Base-by-base conservation (phyloP, 1,140 invertebrate genomes). In the Neodiprion virginianus region DNA sequence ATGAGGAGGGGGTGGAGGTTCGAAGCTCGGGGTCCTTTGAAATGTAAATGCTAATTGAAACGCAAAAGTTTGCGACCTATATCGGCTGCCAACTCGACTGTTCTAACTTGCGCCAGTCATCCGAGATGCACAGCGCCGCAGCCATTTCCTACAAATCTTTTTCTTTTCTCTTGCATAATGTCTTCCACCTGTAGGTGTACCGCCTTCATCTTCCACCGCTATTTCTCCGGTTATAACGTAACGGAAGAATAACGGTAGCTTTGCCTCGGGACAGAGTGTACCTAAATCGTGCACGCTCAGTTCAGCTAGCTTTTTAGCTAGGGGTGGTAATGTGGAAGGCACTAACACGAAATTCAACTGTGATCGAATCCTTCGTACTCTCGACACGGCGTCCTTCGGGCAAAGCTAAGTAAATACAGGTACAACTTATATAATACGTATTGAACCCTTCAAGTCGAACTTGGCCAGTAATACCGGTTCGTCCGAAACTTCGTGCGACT, bases 31-130 rank as follows among this genome's bases (percentile, higher is more conserved):
- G 77, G 75, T 75, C 76, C 76, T 79, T 79, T 79, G 78, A 79
- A 72, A 79, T 79, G 78, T 76, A 79, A 79, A 79, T 79, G 78
- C 76, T 79, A 79, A 79, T 79, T 79, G 78, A 79, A 77, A 79
- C 77, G 78, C 76, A 76, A 79, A 79, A 79, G 73, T 79, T 76
- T 68, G 73, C 75, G 78, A 78, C 78, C 78, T 78, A 77, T 79
- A 79, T 79, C 69, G 77, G 49, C 73, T 70, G 49, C 61, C 67
- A 69, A 47, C 67, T 69, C 40, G 40, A 69, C 67, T 47, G 10
- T 69, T 69, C 67, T 3, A 47, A 69, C 67, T 69, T 47, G 14
- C 17, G 11, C 11, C 53, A 61, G 53, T 17, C 28, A 40, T 40
- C 28, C 28, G 28, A 40, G 5, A 3, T 40, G 28, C 28, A 40